Conservation (phyloP, 2,797 vertebrate genomes). For the Euthynnus affinis region DNA sequence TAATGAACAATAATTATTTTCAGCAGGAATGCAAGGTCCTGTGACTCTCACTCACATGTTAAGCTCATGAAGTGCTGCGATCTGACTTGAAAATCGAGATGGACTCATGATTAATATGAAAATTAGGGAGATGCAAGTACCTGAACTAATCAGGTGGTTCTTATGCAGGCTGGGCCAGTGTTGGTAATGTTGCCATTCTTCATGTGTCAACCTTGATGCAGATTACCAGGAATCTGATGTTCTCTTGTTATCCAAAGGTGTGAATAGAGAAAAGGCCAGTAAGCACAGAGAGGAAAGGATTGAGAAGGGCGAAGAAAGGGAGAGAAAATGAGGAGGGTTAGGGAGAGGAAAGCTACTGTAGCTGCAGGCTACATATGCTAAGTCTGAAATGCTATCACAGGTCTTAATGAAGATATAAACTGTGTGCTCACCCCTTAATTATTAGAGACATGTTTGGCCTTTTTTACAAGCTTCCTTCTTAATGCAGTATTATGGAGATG, state of each 20-base stretch:
- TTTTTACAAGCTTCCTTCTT: conserved; percentile 71
- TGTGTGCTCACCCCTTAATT: conserved; percentile 75
- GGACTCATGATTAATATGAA: conserved; percentile 97
- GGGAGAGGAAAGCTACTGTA: conserved; percentile 37
- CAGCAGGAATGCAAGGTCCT: conserved; percentile 86
- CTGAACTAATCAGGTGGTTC: conserved; percentile 98
- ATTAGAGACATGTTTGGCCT: conserved; percentile 79
- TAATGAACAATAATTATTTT: conserved; percentile 87
- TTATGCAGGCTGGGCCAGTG: conserved; percentile 93
- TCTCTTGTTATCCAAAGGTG: conserved; percentile 86
- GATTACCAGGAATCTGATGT: conserved; percentile 88
- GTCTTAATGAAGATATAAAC: conserved; percentile 79
- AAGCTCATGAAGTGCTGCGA: conserved; percentile 86
- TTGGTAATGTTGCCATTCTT: conserved; percentile 97
- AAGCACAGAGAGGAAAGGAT: conserved; percentile 51
- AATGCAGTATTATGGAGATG: conserved; percentile 80
- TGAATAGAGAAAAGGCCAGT: conserved; percentile 83
- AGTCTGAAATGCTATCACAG: conserved; percentile 45
- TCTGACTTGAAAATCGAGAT: conserved; percentile 88
- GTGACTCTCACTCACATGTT: conserved; percentile 92
- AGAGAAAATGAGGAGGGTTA: conserved; percentile 43
- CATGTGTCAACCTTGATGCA: conserved; percentile 95
- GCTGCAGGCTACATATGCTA: conserved; percentile 62
- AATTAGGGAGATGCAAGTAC: conserved; percentile 96
- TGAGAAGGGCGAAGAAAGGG: conserved; percentile 24